Evolutionary conservation across 2,797 vertebrate species (phyloP).

Genomic region (Sebastes steindachneri): DNA sequence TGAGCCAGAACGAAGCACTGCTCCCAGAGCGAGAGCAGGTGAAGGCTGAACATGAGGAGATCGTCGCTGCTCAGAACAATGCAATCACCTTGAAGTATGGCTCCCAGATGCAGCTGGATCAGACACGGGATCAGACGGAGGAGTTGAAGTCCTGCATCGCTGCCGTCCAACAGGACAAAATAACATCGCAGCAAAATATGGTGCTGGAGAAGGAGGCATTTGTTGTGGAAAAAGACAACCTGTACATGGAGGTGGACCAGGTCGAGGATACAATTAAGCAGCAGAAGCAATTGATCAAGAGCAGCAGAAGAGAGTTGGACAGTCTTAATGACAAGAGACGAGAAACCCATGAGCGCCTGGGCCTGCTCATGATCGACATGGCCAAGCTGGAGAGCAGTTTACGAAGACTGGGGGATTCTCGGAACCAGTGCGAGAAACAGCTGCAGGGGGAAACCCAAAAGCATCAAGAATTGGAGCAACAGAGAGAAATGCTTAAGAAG

Average conservation of each 20-base stretch:
- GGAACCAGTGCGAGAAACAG: constrained; percentile 34
- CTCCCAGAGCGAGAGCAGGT: constrained; percentile 54
- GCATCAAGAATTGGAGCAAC: constrained; percentile 22
- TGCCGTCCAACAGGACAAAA: background rate
- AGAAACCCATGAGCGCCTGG: constrained; percentile 5
- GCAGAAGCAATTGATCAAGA: constrained; percentile 32
- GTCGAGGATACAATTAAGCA: background rate
- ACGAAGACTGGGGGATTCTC: constrained; percentile 11
- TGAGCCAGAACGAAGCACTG: constrained; percentile 62
- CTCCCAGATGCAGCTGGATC: constrained; percentile 65
- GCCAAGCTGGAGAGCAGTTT: constrained; percentile 47
- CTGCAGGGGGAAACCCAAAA: constrained; percentile 44
- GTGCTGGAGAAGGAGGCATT: constrained; percentile 61
- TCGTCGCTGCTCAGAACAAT: constrained; percentile 75
- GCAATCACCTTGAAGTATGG: constrained; percentile 71
- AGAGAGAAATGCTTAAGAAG: constrained; percentile 43
- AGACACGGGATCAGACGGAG: constrained; percentile 63
- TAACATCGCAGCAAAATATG: constrained; percentile 55
- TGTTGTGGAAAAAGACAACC: constrained; percentile 21
- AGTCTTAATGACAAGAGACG: constrained; percentile 6
- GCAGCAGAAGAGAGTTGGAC: constrained; percentile 28
- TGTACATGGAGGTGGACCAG: constrained; percentile 48
- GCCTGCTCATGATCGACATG: constrained; percentile 10
- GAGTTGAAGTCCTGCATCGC: constrained; percentile 53
- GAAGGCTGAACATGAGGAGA: constrained; percentile 39